These are phyloP conservation scores for Melanaphis sacchari DNA, from an alignment of 1,140 invertebrate genomes.

Conservation along the genomic window DNA sequence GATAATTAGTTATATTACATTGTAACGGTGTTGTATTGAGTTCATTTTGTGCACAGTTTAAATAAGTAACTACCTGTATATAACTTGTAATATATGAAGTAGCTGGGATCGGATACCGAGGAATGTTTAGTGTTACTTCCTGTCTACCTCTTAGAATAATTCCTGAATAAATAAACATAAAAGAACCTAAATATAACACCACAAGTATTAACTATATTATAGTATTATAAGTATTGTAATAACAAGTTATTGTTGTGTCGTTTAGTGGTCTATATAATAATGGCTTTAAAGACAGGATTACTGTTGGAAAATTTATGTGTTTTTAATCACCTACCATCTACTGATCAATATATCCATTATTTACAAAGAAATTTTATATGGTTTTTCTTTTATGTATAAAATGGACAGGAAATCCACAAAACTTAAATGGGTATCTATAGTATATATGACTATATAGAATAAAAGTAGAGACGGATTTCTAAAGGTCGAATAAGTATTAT, in stretches of 20 bases:
- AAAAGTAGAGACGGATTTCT: not conserved
- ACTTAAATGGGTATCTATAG: not conserved
- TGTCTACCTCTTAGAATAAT: not conserved
- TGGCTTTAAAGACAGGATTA: not conserved
- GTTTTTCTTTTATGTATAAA: not conserved
- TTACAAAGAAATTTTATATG: not conserved
- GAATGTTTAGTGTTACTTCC: not conserved
- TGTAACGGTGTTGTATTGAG: not conserved
- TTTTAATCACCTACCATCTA: not conserved
- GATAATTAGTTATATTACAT: not conserved
- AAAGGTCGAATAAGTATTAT: not conserved
- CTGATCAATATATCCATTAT: not conserved
- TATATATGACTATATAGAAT: not conserved
- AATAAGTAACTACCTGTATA: not conserved
- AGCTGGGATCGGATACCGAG: not conserved
- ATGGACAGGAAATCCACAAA: not conserved
- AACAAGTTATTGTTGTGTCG: not conserved
- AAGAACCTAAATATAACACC: not conserved
- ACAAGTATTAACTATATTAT: not conserved
- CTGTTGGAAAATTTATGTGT: not conserved
- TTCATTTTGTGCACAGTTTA: not conserved
- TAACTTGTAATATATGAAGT: conserved; percentile 14
- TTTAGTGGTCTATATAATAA: not conserved
- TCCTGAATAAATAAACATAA: not conserved
- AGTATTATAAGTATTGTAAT: not conserved